phyloP scores from a whole-genome alignment of 53 echinoderm and acorn worm genomes.

The Stichopus horrens region DNA sequence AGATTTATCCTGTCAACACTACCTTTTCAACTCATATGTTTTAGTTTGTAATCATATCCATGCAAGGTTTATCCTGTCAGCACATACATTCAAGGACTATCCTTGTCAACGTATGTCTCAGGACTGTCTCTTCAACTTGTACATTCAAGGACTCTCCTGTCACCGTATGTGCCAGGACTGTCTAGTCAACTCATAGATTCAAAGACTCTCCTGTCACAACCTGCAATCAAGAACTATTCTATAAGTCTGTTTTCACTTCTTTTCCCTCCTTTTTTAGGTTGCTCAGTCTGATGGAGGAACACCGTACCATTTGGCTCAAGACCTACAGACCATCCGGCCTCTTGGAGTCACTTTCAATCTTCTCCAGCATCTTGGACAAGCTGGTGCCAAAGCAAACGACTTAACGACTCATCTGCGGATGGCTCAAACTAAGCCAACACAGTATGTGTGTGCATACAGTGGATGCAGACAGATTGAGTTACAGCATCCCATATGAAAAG shows the following conservation, averaged over 20 bases:
- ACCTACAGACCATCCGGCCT: conserved; percentile 77
- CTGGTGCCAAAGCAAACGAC: conserved; percentile 62
- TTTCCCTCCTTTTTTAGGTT: conserved; percentile 54
- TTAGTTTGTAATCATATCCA: no score
- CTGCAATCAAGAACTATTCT: neutral
- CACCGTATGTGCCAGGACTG: no score
- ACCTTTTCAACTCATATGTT: no score
- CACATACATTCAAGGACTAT: no score
- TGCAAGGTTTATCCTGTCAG: no score
- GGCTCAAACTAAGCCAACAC: neutral
- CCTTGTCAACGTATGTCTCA: no score
- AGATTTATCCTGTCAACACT: no score
- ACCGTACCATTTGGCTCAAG: conserved; percentile 82
- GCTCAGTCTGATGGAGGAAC: conserved; percentile 79
- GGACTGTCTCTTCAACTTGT: no score
- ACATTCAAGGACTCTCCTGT: no score
- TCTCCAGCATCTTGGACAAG: conserved; percentile 71
- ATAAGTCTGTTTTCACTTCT: neutral
- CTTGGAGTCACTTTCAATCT: conserved; percentile 71
- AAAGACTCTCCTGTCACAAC: neutral
- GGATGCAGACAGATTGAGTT: neutral
- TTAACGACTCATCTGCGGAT: neutral
- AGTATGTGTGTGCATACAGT: neutral
- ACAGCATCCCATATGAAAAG: no score
- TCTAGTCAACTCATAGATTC: no score